phyloP scores from a whole-genome alignment of 2,888 invertebrate species.

The Mimumesa dahlbomi region DNA sequence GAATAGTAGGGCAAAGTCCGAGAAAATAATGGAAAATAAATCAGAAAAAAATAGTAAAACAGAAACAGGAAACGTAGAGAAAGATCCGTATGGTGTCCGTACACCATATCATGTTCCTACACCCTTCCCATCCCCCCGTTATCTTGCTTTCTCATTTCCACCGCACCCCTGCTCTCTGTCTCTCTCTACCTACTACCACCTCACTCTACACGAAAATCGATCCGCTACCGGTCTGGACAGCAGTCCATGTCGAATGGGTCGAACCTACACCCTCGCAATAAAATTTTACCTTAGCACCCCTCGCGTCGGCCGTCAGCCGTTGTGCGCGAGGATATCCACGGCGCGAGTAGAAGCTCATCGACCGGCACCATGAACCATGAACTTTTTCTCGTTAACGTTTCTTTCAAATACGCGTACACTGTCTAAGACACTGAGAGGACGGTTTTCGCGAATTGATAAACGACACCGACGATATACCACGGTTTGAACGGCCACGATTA shows the following conservation, averaged over 20 bases:
- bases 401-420: background rate
- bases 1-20: background rate
- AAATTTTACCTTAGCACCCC: slow-evolving; percentile 41
- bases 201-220: slow-evolving; percentile 60
- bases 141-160: slow-evolving; percentile 23
- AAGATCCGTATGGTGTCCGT: background rate
- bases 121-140: slow-evolving; percentile 8
- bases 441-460: slow-evolving; percentile 1
- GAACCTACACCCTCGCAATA: slow-evolving; percentile 26
- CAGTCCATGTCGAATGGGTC: slow-evolving; percentile 48
- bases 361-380: slow-evolving; percentile 25
- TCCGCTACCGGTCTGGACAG: slow-evolving; percentile 60
- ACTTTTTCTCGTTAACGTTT: too few species aligned
- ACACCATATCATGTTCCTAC: slow-evolving; percentile 9
- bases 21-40: background rate
- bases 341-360: slow-evolving; percentile 30
- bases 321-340: slow-evolving; percentile 19
- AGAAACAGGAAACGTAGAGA: background rate
- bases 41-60: background rate
- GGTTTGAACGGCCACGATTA: slow-evolving; percentile 15
- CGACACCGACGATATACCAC: slow-evolving; percentile 3
- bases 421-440: slow-evolving; percentile 1
- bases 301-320: slow-evolving; percentile 25
- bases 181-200: slow-evolving; percentile 34
- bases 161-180: slow-evolving; percentile 34